Evolutionary conservation across 92 coral and sea anemone species (phyloP).

Genomic region (Actinernus sp.): DNA sequence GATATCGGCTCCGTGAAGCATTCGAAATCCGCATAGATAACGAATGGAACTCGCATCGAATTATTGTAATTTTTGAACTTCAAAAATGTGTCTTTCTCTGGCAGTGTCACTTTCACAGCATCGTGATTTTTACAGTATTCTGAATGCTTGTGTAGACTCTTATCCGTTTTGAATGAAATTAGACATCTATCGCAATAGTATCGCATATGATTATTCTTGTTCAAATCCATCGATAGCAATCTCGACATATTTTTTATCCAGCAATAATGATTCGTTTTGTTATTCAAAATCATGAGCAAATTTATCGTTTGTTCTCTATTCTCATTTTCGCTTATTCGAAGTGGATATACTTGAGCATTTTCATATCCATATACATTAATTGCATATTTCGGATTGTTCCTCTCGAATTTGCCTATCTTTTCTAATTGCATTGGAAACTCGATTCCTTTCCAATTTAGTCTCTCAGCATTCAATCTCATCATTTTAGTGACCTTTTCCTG

Average conservation of each 20-base stretch:
- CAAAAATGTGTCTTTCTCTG: slow-evolving; percentile 22
- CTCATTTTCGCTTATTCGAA: slow-evolving; percentile 13
- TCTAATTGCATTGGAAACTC: slow-evolving; percentile 37
- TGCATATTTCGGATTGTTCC: no score
- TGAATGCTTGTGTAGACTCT: slow-evolving; percentile 8
- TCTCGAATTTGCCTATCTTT: no score
- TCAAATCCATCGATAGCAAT: slow-evolving; percentile 15
- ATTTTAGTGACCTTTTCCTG: slow-evolving; percentile 39
- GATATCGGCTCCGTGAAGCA: slow-evolving; percentile 18
- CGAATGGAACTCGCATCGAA: no score
- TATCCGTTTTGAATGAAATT: slow-evolving; percentile 17
- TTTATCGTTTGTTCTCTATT: slow-evolving; percentile 9
- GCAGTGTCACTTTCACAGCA: slow-evolving; percentile 25
- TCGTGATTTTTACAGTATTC: slow-evolving; percentile 20
- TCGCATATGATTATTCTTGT: slow-evolving; percentile 6
- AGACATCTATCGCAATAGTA: slow-evolving; percentile 27
- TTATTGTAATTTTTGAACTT: no score
- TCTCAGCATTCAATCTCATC: no score
- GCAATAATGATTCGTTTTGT: slow-evolving; percentile 36
- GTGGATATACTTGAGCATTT: slow-evolving; percentile 10
- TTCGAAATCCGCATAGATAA: slow-evolving; percentile 67
- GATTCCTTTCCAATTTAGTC: no score
- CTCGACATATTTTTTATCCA: slow-evolving; percentile 33
- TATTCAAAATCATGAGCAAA: slow-evolving; percentile 5
- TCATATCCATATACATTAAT: slow-evolving; percentile 43